phyloP scores from a whole-genome alignment of 2,113 vertebrate genomes.

The Charadrius vociferus region DNA sequence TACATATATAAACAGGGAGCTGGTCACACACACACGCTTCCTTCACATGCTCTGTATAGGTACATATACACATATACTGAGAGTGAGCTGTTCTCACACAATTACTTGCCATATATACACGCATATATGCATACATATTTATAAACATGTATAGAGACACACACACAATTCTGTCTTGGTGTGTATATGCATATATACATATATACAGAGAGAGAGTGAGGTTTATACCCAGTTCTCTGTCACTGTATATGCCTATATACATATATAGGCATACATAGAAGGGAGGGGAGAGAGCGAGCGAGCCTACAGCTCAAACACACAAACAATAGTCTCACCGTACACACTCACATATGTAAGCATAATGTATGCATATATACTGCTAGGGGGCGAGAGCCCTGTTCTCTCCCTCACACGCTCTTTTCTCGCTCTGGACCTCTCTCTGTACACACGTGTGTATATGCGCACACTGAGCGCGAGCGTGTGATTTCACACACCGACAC shows the following conservation, averaged over 20 bases:
- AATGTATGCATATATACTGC: neutral
- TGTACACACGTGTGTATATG: neutral
- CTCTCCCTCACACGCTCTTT: neutral
- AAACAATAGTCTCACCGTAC: neutral
- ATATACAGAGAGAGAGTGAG: no score
- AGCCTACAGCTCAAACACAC: neutral
- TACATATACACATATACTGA: no score
- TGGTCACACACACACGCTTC: neutral
- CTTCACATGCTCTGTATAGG: neutral
- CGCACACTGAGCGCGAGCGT: accelerated
- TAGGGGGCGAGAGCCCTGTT: neutral
- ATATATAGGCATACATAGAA: neutral
- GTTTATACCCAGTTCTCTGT: neutral
- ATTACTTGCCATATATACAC: neutral
- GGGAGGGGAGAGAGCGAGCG: accelerated
- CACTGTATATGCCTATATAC: neutral
- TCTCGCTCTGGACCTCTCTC: no score
- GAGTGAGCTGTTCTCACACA: neutral
- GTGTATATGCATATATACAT: neutral
- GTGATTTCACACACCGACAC: neutral
- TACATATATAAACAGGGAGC: neutral
- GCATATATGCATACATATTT: neutral
- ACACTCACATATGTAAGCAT: neutral
- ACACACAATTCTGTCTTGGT: accelerated
- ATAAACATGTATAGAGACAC: neutral